These are phyloP conservation scores for Stictonetta naevosa DNA, from an alignment of 2,113 vertebrate species.

Conservation along the genomic window DNA sequence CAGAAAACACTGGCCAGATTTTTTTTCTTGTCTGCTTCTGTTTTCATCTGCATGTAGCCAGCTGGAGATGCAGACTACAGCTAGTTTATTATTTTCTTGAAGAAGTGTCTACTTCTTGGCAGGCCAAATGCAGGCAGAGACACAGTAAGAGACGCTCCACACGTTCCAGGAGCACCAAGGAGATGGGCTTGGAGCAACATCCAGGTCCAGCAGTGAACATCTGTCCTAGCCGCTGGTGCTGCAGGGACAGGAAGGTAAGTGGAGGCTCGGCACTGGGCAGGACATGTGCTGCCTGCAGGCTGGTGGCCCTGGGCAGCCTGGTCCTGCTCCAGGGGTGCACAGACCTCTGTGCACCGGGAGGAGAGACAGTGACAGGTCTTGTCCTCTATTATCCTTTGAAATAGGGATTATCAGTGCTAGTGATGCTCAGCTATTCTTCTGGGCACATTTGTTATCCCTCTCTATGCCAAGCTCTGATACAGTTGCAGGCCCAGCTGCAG, in stretches of 20 bases:
- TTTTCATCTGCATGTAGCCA: not conserved
- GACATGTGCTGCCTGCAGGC: not conserved
- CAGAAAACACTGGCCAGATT: not conserved
- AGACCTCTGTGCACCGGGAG: fast-evolving
- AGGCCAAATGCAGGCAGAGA: not conserved
- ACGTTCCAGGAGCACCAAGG: not conserved
- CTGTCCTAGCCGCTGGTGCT: not conserved
- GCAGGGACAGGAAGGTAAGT: not conserved
- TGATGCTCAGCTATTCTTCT: not conserved
- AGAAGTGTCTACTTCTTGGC: not conserved
- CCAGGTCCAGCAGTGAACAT: not conserved
- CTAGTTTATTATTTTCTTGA: not conserved
- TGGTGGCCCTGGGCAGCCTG: fast-evolving
- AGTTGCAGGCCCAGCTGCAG: not conserved
- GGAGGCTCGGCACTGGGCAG: not conserved
- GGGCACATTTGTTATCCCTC: not conserved
- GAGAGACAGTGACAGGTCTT: fast-evolving
- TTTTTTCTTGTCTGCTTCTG: not conserved
- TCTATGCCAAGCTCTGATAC: not conserved
- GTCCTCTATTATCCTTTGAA: not conserved
- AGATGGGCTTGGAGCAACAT: not conserved
- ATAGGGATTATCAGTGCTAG: not conserved
- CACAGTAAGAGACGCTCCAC: not conserved
- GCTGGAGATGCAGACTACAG: not conserved
- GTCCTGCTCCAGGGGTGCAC: fast-evolving